Percentiles rank a stretch among this genome's conserved stretches.
Evolutionary conservation across 2,888 invertebrate genomes (phyloP).

Genomic region (Strigamia transsilvanica): DNA sequence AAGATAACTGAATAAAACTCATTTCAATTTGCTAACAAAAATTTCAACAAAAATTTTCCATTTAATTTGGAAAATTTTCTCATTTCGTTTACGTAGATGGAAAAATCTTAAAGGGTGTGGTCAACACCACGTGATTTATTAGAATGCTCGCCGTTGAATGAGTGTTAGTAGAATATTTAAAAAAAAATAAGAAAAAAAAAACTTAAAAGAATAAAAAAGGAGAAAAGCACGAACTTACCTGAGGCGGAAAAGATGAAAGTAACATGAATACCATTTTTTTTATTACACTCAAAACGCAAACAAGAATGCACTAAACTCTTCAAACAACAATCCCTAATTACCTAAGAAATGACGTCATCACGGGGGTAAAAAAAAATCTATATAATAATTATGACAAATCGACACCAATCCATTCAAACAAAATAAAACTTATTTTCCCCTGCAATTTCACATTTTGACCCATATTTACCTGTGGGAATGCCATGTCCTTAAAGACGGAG

Average conservation of each 20-base stretch:
- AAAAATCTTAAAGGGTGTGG: slow-evolving; percentile 20
- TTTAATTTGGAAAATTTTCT: neutral
- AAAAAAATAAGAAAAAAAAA: neutral
- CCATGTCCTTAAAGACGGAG: slow-evolving; percentile 43
- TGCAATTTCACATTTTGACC: slow-evolving; percentile 33
- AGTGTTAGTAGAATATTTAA: slow-evolving; percentile 17
- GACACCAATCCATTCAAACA: slow-evolving; percentile 8
- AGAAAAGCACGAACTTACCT: slow-evolving; percentile 11
- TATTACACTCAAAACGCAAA: slow-evolving; percentile 31
- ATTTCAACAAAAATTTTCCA: neutral
- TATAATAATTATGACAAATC: slow-evolving; percentile 24
- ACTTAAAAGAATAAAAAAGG: neutral
- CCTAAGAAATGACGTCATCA: neutral
- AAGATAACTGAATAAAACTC: neutral
- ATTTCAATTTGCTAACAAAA: neutral
- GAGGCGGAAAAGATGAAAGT: slow-evolving; percentile 36
- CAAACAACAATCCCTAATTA: slow-evolving; percentile 27
- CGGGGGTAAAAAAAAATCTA: neutral
- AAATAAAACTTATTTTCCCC: slow-evolving; percentile 27
- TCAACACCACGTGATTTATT: slow-evolving; percentile 30
- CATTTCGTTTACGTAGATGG: neutral
- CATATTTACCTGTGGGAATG: slow-evolving; percentile 45
- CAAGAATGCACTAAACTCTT: slow-evolving; percentile 37
- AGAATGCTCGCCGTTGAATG: neutral
- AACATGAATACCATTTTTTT: slow-evolving; percentile 30